Evolutionary conservation across 2,113 vertebrate species (phyloP).

Genomic region (Tapirus terrestris): DNA sequence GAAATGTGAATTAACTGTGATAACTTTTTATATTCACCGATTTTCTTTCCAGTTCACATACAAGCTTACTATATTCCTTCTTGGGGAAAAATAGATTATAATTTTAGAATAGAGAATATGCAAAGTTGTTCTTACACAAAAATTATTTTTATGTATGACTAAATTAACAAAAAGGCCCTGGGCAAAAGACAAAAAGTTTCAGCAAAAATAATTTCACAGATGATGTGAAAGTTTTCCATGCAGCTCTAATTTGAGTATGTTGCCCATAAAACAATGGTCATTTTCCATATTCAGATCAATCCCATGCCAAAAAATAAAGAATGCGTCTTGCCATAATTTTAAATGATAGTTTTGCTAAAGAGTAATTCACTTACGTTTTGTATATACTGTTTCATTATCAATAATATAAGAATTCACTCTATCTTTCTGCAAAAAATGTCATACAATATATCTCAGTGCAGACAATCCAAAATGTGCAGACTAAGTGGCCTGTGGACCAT

Average conservation of each 20-base stretch:
- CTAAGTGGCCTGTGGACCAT: background rate
- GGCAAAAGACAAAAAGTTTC: constrained; percentile 43
- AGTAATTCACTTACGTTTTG: background rate
- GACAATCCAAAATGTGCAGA: constrained; percentile 15
- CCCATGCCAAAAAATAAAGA: background rate
- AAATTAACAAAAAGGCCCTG: constrained; percentile 53
- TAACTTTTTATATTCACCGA: background rate
- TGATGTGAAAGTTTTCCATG: constrained; percentile 5
- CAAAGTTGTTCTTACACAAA: constrained; percentile 50
- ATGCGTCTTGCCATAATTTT: background rate
- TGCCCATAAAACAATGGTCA: constrained; percentile 12
- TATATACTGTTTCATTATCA: background rate
- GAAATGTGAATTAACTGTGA: background rate
- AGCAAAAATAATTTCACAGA: constrained; percentile 65
- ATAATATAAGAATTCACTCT: constrained; percentile 18
- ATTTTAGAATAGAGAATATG: constrained; percentile 51
- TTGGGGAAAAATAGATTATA: background rate
- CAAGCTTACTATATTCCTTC: constrained; percentile 30
- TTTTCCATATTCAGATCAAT: constrained; percentile 19
- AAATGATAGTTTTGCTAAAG: background rate
- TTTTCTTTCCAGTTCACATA: background rate
- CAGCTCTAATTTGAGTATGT: background rate
- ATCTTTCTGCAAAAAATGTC: constrained; percentile 3
- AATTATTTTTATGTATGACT: constrained; percentile 53
- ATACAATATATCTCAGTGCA: background rate